These are phyloP conservation scores for Pomacea maculata DNA, from an alignment of 1,140 invertebrate species.

Conservation along the genomic window DNA sequence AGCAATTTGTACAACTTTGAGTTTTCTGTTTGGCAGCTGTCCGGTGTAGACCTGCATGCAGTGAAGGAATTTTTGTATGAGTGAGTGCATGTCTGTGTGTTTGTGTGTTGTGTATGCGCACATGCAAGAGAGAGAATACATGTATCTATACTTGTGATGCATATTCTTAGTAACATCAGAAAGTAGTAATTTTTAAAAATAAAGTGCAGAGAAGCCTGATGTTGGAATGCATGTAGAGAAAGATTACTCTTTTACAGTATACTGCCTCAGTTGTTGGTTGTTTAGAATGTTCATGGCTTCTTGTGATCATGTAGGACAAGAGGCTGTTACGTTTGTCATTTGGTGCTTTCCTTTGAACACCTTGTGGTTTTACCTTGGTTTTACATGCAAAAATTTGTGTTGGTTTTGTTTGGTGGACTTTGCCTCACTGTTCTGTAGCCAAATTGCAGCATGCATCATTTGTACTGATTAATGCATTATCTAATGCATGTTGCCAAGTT, in stretches of 20 bases:
- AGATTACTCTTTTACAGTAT: background rate
- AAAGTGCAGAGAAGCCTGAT: background rate
- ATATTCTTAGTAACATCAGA: too few relatives aligned
- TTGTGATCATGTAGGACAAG: background rate
- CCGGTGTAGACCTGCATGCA: background rate
- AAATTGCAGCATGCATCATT: background rate
- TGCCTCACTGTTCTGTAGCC: background rate
- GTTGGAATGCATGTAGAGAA: too few relatives aligned
- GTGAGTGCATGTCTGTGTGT: conserved; percentile 3
- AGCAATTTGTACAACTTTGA: conserved; percentile 12
- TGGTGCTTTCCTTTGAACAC: background rate
- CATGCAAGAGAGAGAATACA: background rate
- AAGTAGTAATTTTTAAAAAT: too few relatives aligned
- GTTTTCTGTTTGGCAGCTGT: background rate
- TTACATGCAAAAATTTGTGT: background rate
- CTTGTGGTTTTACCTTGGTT: background rate
- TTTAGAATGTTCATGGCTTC: background rate
- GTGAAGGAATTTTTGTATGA: background rate
- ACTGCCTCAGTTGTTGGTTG: background rate
- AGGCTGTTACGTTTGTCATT: background rate
- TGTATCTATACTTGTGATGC: background rate
- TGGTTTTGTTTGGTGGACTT: background rate
- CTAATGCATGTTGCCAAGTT: background rate
- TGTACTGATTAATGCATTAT: background rate
- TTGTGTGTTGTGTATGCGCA: background rate